Base-by-base conservation (phyloP, 2,797 vertebrate genomes). In the Mormyrus hasselquistii region DNA sequence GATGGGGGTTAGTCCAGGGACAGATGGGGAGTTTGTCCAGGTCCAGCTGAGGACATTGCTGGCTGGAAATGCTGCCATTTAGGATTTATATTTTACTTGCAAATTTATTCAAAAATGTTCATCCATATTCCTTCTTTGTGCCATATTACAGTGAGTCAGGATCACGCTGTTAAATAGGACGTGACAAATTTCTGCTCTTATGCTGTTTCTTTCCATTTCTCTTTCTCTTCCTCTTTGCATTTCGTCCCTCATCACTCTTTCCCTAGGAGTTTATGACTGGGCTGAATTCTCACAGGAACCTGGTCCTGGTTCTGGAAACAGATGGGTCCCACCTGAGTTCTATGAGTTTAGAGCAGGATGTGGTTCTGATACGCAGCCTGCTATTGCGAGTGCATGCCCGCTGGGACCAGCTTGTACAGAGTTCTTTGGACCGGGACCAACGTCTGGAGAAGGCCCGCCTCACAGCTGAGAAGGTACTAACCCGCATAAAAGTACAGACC, bases 401-500 rank as follows among this genome's bases (percentile, higher is more conserved):
- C 62, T 99, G 99, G 99, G 98, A 99, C 95, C 99, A 99, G 92
- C 96, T 99, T 50, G 98, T 99, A 47, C 98, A 99, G 94, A 96
- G 98, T 92, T 99, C 98, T 0, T 95, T 99, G 91, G 98, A 99
- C 93, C 95, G 99, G 10, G 98, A 98, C 0, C 94, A 98, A 16
- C 97, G 97, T 41, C 96, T 99, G 0, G 98, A 99, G 2, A 98
- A 99, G 44, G 97, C 98, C 88, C 96, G 98, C 91, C 99, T 99
- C 90, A 94, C 98, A 86, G 99, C 98, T 93, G 99, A 99, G 90
- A 98, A 99, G 97, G 99, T 99, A 89, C 82, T 69, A 79, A 65
- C 50, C 38, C 50, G 49, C 7, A 25, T 25, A 57, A 38, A 55
- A 4, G 10, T 49, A 93, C n/a, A 1, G 41, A 65, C 69, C 88